Base-by-base conservation (phyloP, 2,888 invertebrate genomes). In the Lapara coniferarum region DNA sequence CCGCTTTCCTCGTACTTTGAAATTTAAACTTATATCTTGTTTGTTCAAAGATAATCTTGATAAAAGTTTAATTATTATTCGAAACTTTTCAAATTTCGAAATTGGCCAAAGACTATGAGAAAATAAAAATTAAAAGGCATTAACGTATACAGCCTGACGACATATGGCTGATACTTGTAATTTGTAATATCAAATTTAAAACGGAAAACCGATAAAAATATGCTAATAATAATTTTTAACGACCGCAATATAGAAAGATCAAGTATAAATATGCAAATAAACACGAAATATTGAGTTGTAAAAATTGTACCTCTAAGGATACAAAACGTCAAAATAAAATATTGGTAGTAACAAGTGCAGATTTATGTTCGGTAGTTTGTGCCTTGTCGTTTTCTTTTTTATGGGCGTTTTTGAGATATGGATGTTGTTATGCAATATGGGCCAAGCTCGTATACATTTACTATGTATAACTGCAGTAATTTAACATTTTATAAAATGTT, bases 201-300 rank as follows among this genome's bases (percentile, higher is more conserved):
- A 49, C 49, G 46, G 19, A 49, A 46, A 63, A 19, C 46, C 37
- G 14, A 44, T 57, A 67, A 59, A 51, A 16, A 58, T 53, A 63
- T 66, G 49, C 44, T 59, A 66, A 58, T 70, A 25, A 55, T 46
- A 70, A 63, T 55, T 66, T 69, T 59, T 66, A 68, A 69, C 58
- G 44, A 63, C 63, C 25, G 10, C 51, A 67, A 71, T 72, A 72
- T 68, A 69, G 57, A 68, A 63, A 25, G n/a, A 56, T 56, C 49
- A 16, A 56, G 44, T 10, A 44, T 44, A 44, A 69, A 58, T 66
- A 69, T 69, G 76, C 76, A 78, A 80, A 78, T 77, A 77, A 73
- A 51, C 68, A 70, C 55, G 66, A 75, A 79, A 78, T 55, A 84
- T 82, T 81, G 77, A 83, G 84, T 79, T 80, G 77, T 84, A 80